Evolutionary conservation across 2,888 invertebrate genomes (phyloP), one percentile per base, ranked within the genome.

Genomic region (Beris morrisii): DNA sequence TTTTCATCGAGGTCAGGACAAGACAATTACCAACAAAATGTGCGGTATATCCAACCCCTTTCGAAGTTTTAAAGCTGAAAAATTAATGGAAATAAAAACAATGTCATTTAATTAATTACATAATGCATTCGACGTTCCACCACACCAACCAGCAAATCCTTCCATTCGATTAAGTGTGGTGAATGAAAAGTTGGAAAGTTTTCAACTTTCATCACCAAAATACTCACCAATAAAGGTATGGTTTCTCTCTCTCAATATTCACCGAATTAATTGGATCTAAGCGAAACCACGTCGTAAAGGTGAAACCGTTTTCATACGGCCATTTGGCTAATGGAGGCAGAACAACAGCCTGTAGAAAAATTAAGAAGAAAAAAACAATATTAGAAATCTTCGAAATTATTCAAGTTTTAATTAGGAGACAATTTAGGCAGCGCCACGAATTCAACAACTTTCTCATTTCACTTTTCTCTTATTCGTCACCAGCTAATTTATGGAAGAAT

Each of bases 251-350:
- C 84, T 99, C 99, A 79, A 98, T 97, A 85, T 96, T 97, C 80
- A 96, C 96, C 68, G 96, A 95, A 85, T 97, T 97, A 83, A 96
- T 93, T 76, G 97, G 96, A 84, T 99, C 99, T 79, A 99, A 86
- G 70, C 98, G 88, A 82, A 99, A 95, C 99, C 99, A 99, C 74
- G 97, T 97, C 75, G 96, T 95, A 83, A 99, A 99, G 64, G 99
- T 98, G 88, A 98, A 99, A 68, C 99, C 99, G 83, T 90, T 97
- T 83, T 98, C 97, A 83, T 98, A 94, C 45, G 99, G 99, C 97
- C 98, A 99, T 81, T 94, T 90, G 70, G 97, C 94, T 77, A 99
- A 84, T 15, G 99, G 99, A 63, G 99, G 98, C 76, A 99, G 85
- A 54, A 97, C 95, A 76, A 99, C 88, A 69, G 97, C 97, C 97